phyloP scores from a whole-genome alignment of 2,888 invertebrate species.

The Stomorhina lunata region DNA sequence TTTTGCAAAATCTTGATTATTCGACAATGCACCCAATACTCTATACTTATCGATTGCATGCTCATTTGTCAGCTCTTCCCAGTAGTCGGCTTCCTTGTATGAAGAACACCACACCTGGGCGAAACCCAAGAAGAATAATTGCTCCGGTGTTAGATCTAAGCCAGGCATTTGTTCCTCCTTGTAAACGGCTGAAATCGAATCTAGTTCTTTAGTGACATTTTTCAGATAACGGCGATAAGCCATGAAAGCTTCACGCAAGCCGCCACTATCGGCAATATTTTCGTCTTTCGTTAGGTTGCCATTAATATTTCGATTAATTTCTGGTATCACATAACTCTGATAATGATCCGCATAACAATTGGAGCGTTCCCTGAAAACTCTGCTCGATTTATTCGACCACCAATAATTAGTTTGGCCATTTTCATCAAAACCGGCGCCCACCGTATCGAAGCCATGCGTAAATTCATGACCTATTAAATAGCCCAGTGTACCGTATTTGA shows the following conservation, averaged over 20 bases:
- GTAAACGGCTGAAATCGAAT: conserved; percentile 24
- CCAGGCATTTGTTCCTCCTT: conserved; percentile 75
- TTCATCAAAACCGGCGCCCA: conserved; percentile 72
- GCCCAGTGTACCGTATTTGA: conserved; percentile 76
- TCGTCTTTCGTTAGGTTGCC: conserved; percentile 75
- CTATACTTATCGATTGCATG: conserved; percentile 76
- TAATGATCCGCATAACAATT: conserved; percentile 74
- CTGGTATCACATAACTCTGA: conserved; percentile 72
- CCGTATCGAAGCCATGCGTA: conserved; percentile 76
- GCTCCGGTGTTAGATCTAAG: conserved; percentile 75
- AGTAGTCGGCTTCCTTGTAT: conserved; percentile 74
- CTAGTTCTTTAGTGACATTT: conserved; percentile 43
- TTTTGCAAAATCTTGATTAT: conserved; percentile 74
- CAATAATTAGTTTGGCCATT: conserved; percentile 69
- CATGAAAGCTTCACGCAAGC: conserved; percentile 70
- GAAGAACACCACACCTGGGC: conserved; percentile 76
- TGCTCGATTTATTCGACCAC: conserved; percentile 73
- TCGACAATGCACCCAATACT: conserved; percentile 74
- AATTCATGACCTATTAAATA: conserved; percentile 77
- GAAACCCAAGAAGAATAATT: conserved; percentile 76
- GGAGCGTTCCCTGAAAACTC: conserved; percentile 72
- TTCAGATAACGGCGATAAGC: conserved; percentile 74
- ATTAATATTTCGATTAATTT: conserved; percentile 74
- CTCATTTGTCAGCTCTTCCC: conserved; percentile 73
- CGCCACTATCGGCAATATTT: conserved; percentile 77